Percentiles rank a stretch among this genome's conserved stretches.
These are phyloP conservation scores for Junco hyemalis DNA, from an alignment of 2,113 vertebrate species.

Conservation along the genomic window DNA sequence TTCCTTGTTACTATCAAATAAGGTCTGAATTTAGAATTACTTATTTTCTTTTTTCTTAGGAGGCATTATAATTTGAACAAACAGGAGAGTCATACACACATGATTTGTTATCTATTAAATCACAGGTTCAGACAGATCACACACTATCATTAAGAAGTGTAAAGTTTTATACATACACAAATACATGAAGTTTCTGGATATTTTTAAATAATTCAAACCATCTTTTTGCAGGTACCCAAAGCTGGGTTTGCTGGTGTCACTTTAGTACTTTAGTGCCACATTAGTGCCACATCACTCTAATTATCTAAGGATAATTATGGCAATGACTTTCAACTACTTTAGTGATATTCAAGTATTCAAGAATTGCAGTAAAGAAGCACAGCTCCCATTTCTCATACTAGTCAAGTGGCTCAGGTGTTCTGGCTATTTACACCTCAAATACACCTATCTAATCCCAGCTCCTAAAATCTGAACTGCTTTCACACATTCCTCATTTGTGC, in stretches of 20 bases:
- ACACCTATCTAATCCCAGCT: not conserved
- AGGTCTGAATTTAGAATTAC: not conserved
- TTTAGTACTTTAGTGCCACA: not conserved
- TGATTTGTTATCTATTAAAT: not conserved
- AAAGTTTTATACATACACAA: not conserved
- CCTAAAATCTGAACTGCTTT: not conserved
- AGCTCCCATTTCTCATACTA: not conserved
- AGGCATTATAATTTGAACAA: not conserved
- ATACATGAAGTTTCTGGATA: not conserved
- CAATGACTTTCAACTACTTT: not conserved
- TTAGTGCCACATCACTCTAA: not conserved
- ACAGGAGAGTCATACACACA: not conserved
- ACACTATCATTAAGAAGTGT: not conserved
- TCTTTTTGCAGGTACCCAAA: not conserved
- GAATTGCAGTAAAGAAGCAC: not conserved
- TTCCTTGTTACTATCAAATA: not conserved
- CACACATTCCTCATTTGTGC: not conserved
- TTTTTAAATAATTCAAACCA: not conserved
- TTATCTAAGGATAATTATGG: not conserved
- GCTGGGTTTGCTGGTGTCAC: not conserved
- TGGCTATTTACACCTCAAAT: not conserved
- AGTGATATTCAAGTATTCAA: not conserved
- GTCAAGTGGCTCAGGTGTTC: not conserved
- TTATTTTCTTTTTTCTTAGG: not conserved
- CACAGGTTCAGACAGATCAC: not conserved